Evolutionary conservation across 2,888 invertebrate genomes (phyloP), one percentile per base, ranked within the genome.

Genomic region (Melipona beecheii): DNA sequence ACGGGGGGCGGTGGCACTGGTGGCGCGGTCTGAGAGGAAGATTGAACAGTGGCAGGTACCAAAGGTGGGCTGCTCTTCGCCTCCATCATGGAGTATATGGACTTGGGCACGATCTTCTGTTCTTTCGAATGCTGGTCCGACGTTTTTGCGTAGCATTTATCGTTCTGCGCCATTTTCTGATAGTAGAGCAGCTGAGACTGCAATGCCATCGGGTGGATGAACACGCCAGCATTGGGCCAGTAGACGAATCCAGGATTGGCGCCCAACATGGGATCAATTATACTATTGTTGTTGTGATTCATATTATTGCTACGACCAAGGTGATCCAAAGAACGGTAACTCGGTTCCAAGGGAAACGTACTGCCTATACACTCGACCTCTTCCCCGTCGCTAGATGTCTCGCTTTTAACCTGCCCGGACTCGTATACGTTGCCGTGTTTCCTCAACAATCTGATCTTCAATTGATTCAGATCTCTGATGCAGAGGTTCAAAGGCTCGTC

Each of bases 401-500:
- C 96, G 77, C 95, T 95, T 94, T 96, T 96, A 11, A 96, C 95
- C 86, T 96, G 95, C 0, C 93, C 94, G 19, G 95, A 94, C n/a
- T 96, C 95, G 92, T 96, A 96, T 68, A 96, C 96, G 91, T 96
- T 96, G 0, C 96, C 96, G 84, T 96, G 96, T 86, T 96, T 96
- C 89, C 96, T 95, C 74, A 96, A 94, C 56, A 97, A 95, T 87
- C 96, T 95, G 86, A 97, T 96, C 91, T 97, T 97, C 43, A 97
- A 93, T 85, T 96, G 96, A 90, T 96, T 96, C 71, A 97, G 95
- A 92, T 98, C 98, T 74, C 97, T 95, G 79, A 98, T 96, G 92
- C 98, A 98, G 6, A 98, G 95, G 94, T 98, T 98, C 9, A 98
- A 95, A 0, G 98, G 98, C 91, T 98, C 97, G 72, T 97, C 96